Percentiles rank a stretch among this genome's conserved stretches.
Evolutionary conservation across 2,888 invertebrate species (phyloP).

Genomic region (Troides aeacus): DNA sequence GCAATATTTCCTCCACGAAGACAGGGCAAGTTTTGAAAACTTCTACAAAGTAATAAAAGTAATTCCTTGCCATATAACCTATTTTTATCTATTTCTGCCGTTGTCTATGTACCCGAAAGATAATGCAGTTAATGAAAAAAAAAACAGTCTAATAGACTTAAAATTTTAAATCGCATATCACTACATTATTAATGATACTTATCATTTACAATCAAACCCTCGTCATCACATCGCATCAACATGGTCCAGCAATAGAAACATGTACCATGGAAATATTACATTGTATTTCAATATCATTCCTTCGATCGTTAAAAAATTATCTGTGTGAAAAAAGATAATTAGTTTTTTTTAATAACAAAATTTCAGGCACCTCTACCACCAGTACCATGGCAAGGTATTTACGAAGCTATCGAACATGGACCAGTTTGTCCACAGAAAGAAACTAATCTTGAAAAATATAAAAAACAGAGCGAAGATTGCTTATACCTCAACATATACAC

Average conservation of each 20-base stretch:
- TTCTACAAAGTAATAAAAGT: too few relatives aligned
- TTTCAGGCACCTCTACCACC: constrained; percentile 54
- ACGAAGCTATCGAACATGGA: constrained; percentile 57
- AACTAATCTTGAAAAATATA: constrained; percentile 32
- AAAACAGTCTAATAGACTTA: neutral
- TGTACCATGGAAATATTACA: too few relatives aligned
- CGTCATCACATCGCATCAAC: neutral
- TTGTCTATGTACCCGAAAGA: too few relatives aligned
- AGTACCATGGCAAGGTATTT: constrained; percentile 52
- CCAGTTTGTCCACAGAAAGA: constrained; percentile 58
- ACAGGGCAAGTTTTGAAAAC: too few relatives aligned
- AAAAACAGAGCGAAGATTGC: constrained; percentile 52
- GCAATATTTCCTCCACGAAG: too few relatives aligned
- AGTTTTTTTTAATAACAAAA: too few relatives aligned
- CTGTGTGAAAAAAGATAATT: too few relatives aligned
- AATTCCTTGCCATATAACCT: too few relatives aligned
- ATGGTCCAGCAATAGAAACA: neutral
- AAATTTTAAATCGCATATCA: neutral
- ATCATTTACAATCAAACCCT: neutral
- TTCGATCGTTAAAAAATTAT: too few relatives aligned
- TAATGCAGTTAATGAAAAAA: neutral
- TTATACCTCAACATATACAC: constrained; percentile 56
- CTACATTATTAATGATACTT: neutral
- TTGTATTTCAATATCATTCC: too few relatives aligned
- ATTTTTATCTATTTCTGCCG: too few relatives aligned